These are phyloP conservation scores for Podarcis siculus DNA, from an alignment of 2,797 vertebrate genomes.

Conservation along the genomic window DNA sequence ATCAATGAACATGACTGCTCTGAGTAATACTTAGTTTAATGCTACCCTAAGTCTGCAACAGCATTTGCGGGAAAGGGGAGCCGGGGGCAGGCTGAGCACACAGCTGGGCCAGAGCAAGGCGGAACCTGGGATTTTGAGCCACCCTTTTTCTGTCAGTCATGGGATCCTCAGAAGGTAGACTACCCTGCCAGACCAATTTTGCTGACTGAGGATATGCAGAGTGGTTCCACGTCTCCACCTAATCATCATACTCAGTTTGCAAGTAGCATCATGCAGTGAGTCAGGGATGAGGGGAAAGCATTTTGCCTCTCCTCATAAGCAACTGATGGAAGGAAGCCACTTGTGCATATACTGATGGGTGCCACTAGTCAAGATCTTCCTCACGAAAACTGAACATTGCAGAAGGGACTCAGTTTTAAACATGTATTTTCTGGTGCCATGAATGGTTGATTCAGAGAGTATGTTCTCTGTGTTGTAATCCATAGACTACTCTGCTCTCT, in stretches of 20 bases:
- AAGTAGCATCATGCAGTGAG: background rate
- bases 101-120: background rate
- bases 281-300: background rate
- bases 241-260: background rate
- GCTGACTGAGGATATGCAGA: background rate
- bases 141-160: background rate
- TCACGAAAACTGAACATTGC: background rate
- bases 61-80: background rate
- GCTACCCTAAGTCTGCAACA: background rate
- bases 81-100: background rate
- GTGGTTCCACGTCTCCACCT: background rate
- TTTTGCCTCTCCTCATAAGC: background rate
- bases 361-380: too few relatives aligned
- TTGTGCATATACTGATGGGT: background rate
- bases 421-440: background rate
- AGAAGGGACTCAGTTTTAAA: background rate
- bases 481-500: constrained; percentile 19
- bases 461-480: background rate
- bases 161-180: background rate
- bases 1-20: too few relatives aligned
- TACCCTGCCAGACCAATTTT: background rate
- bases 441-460: background rate
- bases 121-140: background rate
- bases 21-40: too few relatives aligned
- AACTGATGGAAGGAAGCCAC: background rate